phyloP scores from a whole-genome alignment of 1,140 invertebrate species.

The Holotrichia oblita region DNA sequence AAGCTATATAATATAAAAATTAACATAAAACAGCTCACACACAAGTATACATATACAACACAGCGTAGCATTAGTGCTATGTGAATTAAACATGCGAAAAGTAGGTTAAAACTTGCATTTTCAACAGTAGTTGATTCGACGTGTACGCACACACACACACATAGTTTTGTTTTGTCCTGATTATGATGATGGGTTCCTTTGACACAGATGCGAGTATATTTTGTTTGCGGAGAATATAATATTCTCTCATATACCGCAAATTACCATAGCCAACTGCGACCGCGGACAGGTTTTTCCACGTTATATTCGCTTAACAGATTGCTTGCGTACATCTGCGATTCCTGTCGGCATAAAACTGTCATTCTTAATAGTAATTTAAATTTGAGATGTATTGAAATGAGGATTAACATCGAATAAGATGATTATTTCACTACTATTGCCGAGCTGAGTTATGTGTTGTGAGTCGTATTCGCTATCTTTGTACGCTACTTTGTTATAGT shows the following conservation, averaged over 20 bases:
- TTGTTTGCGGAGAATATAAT: not conserved
- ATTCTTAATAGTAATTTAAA: no score
- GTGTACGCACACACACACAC: not conserved
- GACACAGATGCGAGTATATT: constrained; percentile 1
- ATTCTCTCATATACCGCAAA: not conserved
- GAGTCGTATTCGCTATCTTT: no score
- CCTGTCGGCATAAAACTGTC: no score
- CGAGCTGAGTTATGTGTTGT: no score
- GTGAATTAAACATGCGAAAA: constrained; percentile 20
- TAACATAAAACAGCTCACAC: not conserved
- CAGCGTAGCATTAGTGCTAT: not conserved
- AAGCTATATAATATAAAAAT: not conserved
- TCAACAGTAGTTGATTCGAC: not conserved
- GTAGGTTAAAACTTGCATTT: constrained; percentile 20
- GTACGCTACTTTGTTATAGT: no score
- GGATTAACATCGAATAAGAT: no score
- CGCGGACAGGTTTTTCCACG: not conserved
- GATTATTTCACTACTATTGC: no score
- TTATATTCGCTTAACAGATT: no score
- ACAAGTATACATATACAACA: no score
- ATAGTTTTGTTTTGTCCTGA: constrained; percentile 8
- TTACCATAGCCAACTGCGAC: not conserved
- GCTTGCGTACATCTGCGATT: no score
- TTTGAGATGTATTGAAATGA: no score
- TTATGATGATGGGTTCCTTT: constrained; percentile 13